Conservation (phyloP, 2,113 vertebrate genomes). For the Noctilio leporinus region DNA sequence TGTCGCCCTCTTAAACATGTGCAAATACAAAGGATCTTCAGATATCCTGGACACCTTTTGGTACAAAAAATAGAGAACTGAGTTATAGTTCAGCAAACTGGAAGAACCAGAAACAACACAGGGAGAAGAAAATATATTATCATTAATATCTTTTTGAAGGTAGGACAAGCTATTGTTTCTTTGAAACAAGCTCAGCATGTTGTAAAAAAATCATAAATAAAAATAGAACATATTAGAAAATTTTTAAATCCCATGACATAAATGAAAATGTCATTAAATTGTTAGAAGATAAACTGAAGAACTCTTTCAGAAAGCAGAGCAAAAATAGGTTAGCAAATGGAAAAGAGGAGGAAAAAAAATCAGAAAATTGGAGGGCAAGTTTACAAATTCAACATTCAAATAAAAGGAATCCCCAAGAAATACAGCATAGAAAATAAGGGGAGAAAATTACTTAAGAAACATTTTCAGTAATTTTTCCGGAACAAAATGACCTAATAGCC, state of each 20-base stretch:
- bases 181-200: background rate
- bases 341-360: background rate
- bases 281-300: background rate
- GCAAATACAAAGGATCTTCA: background rate
- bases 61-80: background rate
- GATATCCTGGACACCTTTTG: background rate
- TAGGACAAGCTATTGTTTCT: background rate
- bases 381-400: background rate
- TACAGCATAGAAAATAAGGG: background rate
- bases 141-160: background rate
- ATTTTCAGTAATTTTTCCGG: slow-evolving; percentile 33
- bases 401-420: slow-evolving; percentile 25
- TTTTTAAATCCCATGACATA: background rate
- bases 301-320: background rate
- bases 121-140: background rate
- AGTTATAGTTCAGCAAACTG: background rate
- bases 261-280: background rate
- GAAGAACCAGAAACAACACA: background rate
- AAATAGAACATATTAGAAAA: background rate
- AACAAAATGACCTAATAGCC: background rate
- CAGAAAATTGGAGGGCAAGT: background rate
- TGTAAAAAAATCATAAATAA: background rate
- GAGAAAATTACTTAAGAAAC: slow-evolving; percentile 1
- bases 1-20: background rate
- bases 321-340: background rate